Conservation (phyloP, 1,140 invertebrate genomes). For the Tyrophagus putrescentiae region DNA sequence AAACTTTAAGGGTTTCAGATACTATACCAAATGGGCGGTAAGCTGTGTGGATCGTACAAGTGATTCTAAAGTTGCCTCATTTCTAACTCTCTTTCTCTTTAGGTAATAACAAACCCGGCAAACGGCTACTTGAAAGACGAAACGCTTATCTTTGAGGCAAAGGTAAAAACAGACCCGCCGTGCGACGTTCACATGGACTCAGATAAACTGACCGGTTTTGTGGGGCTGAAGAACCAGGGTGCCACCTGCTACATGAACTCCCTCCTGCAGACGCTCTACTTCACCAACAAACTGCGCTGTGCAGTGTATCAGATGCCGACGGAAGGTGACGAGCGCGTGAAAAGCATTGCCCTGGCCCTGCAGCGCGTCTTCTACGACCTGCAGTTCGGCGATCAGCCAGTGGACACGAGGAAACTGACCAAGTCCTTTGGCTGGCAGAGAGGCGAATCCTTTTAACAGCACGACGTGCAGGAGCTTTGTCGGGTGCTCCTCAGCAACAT, state of each 20-base stretch:
- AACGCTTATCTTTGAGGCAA: conserved; percentile 75
- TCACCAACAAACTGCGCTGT: conserved; percentile 75
- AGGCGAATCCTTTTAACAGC: conserved; percentile 99
- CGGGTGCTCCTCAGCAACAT: conserved; percentile 78
- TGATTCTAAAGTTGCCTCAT: too few relatives aligned
- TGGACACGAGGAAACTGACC: conserved; percentile 97
- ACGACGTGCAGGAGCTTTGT: conserved; percentile 74
- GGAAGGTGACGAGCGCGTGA: conserved; percentile 89
- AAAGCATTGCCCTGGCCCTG: conserved; percentile 87
- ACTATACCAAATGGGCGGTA: conserved; percentile 78
- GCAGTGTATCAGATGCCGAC: conserved; percentile 99
- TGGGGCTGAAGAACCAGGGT: conserved; percentile 98
- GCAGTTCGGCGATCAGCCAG: conserved; percentile 93
- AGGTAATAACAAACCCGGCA: conserved; percentile 77
- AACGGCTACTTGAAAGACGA: conserved; percentile 91
- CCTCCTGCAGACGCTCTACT: conserved; percentile 91
- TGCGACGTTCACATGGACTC: conserved; percentile 98
- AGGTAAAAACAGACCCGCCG: conserved; percentile 85
- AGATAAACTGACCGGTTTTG: conserved; percentile 98
- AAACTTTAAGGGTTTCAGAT: conserved; percentile 95
- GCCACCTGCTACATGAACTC: conserved; percentile 99
- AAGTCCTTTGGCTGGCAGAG: conserved; percentile 99
- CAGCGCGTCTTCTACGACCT: conserved; percentile 97
- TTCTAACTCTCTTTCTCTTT: conserved; percentile 24
- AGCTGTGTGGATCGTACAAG: too few relatives aligned